Percentiles rank a stretch among this genome's conserved stretches.
Conservation (phyloP, 2,888 invertebrate species). For the Panorpa germanica region DNA sequence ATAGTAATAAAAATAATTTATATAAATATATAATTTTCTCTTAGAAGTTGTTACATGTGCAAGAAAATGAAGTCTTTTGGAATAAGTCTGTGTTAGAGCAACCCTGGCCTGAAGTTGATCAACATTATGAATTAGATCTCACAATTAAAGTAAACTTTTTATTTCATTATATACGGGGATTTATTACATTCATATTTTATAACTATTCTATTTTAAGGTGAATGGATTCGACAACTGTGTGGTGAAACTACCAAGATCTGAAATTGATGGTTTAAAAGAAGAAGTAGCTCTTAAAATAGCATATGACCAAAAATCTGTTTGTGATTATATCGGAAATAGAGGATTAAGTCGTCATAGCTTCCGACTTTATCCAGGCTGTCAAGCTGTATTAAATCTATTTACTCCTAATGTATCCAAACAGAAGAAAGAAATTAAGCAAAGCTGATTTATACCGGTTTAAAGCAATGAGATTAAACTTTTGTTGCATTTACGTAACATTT, state of each 20-base stretch:
- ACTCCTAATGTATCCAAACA: too few relatives aligned
- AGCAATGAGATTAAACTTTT: too few relatives aligned
- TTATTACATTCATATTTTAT: conserved; percentile 7
- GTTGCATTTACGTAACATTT: too few relatives aligned
- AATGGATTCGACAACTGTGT: conserved; percentile 29
- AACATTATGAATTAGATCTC: conserved; percentile 43
- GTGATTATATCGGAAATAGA: conserved; percentile 20
- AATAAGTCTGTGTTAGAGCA: conserved; percentile 52
- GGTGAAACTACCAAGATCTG: conserved; percentile 29
- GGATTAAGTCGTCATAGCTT: conserved; percentile 22
- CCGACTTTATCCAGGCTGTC: conserved; percentile 23
- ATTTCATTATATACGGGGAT: conserved; percentile 7
- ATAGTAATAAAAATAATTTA: too few relatives aligned
- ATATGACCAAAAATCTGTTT: conserved; percentile 23
- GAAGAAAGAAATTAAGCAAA: too few relatives aligned
- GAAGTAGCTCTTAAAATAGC: conserved; percentile 33
- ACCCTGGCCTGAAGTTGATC: conserved; percentile 58
- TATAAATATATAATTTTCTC: too few relatives aligned
- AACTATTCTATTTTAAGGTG: conserved; percentile 20
- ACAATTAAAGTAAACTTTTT: conserved; percentile 35
- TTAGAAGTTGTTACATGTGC: too few relatives aligned
- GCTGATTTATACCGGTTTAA: too few relatives aligned
- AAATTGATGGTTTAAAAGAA: conserved; percentile 29
- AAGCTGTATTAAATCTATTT: conserved; percentile 22
- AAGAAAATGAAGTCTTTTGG: conserved; percentile 44